Percentiles rank a stretch among this genome's conserved stretches.
Conservation (phyloP, 2,888 invertebrate species). For the Aphidius colemani region DNA sequence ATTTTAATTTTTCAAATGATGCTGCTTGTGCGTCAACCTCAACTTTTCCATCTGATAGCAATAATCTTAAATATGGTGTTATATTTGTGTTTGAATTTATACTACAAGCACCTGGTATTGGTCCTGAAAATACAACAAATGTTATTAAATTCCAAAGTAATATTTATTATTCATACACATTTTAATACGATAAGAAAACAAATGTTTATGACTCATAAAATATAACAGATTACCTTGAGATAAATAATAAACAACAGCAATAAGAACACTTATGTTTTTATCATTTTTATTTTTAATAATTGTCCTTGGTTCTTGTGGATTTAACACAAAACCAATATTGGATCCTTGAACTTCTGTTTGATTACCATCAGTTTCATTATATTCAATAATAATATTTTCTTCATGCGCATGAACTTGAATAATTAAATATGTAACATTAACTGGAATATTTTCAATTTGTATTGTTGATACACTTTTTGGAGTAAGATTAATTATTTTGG, state of each 20-base stretch:
- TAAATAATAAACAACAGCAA: slow-evolving; percentile 63
- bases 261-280: slow-evolving; percentile 55
- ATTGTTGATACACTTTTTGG: slow-evolving; percentile 51
- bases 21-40: slow-evolving; percentile 65
- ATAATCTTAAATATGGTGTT: slow-evolving; percentile 67
- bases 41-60: slow-evolving; percentile 58
- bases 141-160: not conserved
- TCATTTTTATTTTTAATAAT: slow-evolving; percentile 61
- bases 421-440: slow-evolving; percentile 64
- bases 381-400: slow-evolving; percentile 65
- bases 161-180: not conserved
- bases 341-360: slow-evolving; percentile 63
- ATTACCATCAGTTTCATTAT: slow-evolving; percentile 48
- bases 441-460: slow-evolving; percentile 60
- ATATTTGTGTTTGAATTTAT: slow-evolving; percentile 68
- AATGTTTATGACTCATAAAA: not conserved
- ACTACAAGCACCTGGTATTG: slow-evolving; percentile 80
- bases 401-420: slow-evolving; percentile 70
- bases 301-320: slow-evolving; percentile 50
- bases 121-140: slow-evolving; percentile 63
- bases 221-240: not conserved
- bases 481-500: slow-evolving; percentile 38
- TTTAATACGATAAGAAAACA: not conserved
- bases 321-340: slow-evolving; percentile 66
- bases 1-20: slow-evolving; percentile 49